A percentile compares a stretch with the other conserved stretches of the same genome.
Conservation (phyloP, 2,888 invertebrate species). For the Thecocarcelia acutangulata region DNA sequence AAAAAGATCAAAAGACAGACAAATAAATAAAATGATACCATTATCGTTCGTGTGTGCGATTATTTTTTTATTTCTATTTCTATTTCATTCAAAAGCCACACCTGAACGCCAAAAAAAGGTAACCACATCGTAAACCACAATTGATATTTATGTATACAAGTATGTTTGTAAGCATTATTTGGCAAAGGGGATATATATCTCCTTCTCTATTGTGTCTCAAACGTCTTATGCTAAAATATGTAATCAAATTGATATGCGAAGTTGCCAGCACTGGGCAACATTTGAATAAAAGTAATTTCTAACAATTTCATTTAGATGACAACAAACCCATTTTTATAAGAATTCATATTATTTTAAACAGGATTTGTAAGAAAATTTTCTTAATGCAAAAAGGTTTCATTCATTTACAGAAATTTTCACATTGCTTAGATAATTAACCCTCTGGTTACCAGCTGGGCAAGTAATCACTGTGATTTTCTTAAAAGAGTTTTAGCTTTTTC, state of each 20-base stretch:
- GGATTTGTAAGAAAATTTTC: no score
- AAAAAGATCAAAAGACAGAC: background rate
- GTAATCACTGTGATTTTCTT: no score
- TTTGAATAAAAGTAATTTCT: conserved; percentile 42
- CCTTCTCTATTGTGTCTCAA: conserved; percentile 24
- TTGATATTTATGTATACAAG: conserved; percentile 16
- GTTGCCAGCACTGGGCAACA: conserved; percentile 63
- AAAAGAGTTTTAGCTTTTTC: no score
- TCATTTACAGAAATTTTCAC: no score
- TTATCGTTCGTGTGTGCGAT: conserved; percentile 14
- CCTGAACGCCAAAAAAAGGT: conserved; percentile 48
- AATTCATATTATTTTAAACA: no score
- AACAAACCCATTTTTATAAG: no score
- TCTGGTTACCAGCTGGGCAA: no score
- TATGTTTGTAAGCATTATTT: conserved; percentile 8
- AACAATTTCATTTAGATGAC: no score
- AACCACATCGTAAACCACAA: conserved; percentile 59
- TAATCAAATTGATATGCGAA: conserved; percentile 40
- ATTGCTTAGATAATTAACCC: no score
- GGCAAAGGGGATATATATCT: background rate
- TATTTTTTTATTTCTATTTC: conserved; percentile 1
- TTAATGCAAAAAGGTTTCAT: no score
- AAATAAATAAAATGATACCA: conserved; percentile 61
- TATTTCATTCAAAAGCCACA: conserved; percentile 49
- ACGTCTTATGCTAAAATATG: conserved; percentile 39